Evolutionary conservation across 2,113 vertebrate genomes (phyloP).

Genomic region (Grallaria varia): DNA sequence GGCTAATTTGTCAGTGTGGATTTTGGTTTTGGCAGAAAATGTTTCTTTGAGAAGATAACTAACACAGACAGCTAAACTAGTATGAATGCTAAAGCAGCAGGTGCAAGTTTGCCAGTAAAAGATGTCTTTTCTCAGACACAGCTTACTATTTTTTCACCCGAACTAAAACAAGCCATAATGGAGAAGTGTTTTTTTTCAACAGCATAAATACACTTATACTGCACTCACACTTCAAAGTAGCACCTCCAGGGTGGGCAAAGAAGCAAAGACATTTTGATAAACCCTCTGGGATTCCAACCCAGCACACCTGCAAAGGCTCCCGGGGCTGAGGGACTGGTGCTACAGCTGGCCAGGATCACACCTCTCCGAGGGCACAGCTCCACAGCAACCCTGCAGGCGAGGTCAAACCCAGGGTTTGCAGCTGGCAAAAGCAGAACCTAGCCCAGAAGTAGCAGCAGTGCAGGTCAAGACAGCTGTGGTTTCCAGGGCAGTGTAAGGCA

Average conservation of each 20-base stretch:
- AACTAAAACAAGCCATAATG: not conserved
- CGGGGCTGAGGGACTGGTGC: not conserved
- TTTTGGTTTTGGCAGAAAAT: not conserved
- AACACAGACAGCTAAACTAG: not conserved
- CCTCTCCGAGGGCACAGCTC: not conserved
- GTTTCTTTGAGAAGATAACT: not conserved
- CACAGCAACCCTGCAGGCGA: not conserved
- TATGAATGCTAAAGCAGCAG: not conserved
- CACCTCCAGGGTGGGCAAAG: not conserved
- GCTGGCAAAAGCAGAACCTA: not conserved
- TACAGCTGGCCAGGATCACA: not conserved
- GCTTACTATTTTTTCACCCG: not conserved
- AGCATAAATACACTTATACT: not conserved
- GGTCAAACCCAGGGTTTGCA: not conserved
- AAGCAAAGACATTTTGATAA: not conserved
- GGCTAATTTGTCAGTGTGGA: not conserved
- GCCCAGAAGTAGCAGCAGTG: not conserved
- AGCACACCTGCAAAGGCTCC: not conserved
- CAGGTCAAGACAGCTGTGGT: not conserved
- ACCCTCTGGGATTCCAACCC: not conserved
- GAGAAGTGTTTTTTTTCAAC: not conserved
- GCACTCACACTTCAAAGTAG: not conserved
- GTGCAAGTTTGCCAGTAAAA: not conserved
- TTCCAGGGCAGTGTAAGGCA: not conserved
- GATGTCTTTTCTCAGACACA: not conserved